A percentile compares a stretch with the other conserved stretches of the same genome.
Conservation (phyloP, 53 echinoderm and acorn worm genomes). For the Arbacia lixula region DNA sequence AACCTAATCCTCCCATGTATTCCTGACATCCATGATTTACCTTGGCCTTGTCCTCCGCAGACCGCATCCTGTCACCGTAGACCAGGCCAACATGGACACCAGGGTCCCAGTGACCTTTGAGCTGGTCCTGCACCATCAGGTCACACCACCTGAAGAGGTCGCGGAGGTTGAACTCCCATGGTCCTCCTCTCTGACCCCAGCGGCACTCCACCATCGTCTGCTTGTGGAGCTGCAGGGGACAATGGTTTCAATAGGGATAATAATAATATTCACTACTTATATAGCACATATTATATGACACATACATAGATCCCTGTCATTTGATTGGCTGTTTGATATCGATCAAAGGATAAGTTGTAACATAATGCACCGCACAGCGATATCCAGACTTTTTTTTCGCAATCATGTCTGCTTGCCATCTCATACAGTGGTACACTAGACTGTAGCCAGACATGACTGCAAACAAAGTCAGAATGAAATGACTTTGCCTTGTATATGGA, state of each 20-base stretch:
- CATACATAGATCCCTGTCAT: too few relatives aligned
- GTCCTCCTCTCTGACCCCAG: slow-evolving; percentile 98
- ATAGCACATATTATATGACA: not conserved
- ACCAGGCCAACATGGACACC: slow-evolving; percentile 92
- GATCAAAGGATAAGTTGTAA: too few relatives aligned
- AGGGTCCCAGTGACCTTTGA: slow-evolving; percentile 70
- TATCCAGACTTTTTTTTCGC: too few relatives aligned
- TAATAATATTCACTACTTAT: too few relatives aligned
- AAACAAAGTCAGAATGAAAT: too few relatives aligned
- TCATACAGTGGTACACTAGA: too few relatives aligned
- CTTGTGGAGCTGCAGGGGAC: slow-evolving; percentile 70
- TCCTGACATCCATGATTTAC: slow-evolving; percentile 13
- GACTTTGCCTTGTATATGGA: too few relatives aligned
- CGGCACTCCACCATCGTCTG: slow-evolving; percentile 74
- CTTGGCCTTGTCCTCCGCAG: slow-evolving; percentile 76
- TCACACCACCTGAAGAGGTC: slow-evolving; percentile 99
- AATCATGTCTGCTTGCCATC: too few relatives aligned
- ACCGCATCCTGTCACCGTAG: slow-evolving; percentile 84
- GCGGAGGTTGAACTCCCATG: slow-evolving; percentile 99
- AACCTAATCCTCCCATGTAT: too few relatives aligned
- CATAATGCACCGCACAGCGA: too few relatives aligned
- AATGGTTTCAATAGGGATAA: not conserved
- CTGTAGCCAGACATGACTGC: too few relatives aligned
- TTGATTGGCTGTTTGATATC: too few relatives aligned
- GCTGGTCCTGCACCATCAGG: slow-evolving; percentile 90